Percentiles rank a stretch among this genome's conserved stretches.
phyloP scores from a whole-genome alignment of 1,140 invertebrate species.

The Agrypnia vestita region DNA sequence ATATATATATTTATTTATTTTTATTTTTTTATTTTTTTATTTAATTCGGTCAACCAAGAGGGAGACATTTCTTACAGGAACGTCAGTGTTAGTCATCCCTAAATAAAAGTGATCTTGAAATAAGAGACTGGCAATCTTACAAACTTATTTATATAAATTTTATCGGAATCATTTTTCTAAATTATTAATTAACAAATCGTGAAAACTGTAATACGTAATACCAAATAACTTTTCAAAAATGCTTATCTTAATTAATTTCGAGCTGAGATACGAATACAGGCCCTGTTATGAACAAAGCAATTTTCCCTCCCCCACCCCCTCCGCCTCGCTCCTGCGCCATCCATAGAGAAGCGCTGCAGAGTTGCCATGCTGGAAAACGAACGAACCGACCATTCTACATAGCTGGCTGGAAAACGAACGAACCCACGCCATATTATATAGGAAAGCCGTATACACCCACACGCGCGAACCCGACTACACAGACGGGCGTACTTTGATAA shows the following conservation, averaged over 20 bases:
- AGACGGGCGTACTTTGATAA: slow-evolving; percentile 38
- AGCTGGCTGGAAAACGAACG: slow-evolving; percentile 7
- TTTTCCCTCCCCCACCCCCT: slow-evolving; percentile 49
- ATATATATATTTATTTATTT: too few species aligned
- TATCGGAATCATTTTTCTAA: too few species aligned
- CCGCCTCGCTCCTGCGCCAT: not conserved
- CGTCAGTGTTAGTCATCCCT: too few species aligned
- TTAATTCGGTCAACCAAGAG: too few species aligned
- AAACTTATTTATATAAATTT: too few species aligned
- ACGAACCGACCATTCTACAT: slow-evolving; percentile 43
- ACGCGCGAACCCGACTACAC: not conserved
- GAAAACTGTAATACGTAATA: too few species aligned
- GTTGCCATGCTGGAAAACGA: slow-evolving; percentile 50
- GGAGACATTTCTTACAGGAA: too few species aligned
- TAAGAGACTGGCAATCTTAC: too few species aligned
- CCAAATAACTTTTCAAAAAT: too few species aligned
- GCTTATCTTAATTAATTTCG: not conserved
- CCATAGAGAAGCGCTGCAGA: slow-evolving; percentile 43
- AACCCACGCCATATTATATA: slow-evolving; percentile 29
- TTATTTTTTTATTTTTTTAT: too few species aligned
- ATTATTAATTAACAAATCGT: too few species aligned
- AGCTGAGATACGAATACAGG: slow-evolving; percentile 50
- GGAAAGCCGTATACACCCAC: slow-evolving; percentile 34
- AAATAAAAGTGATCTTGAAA: too few species aligned
- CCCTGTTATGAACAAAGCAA: slow-evolving; percentile 59